Percentiles rank a stretch among this genome's conserved stretches.
These are phyloP conservation scores for Monopis laevigella DNA, from an alignment of 2,888 invertebrate species.

Conservation along the genomic window DNA sequence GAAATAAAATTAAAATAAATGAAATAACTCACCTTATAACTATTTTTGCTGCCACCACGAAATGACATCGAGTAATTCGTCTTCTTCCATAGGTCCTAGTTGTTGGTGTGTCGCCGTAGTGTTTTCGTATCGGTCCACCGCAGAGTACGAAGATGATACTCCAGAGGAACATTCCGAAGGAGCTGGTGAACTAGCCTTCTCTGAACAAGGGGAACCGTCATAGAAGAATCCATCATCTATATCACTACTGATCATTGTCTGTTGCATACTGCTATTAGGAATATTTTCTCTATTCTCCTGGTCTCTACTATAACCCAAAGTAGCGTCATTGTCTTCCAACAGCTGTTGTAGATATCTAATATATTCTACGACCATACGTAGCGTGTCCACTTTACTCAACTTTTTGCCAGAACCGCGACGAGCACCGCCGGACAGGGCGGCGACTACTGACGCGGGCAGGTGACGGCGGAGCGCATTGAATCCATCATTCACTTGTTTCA, in stretches of 20 bases:
- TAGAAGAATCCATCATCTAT: conserved; percentile 63
- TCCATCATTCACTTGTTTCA: conserved; percentile 94
- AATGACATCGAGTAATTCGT: conserved; percentile 86
- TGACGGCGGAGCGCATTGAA: conserved; percentile 89
- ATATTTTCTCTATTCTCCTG: conserved; percentile 58
- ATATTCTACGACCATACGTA: conserved; percentile 90
- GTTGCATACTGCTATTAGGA: conserved; percentile 38
- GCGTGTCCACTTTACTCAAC: conserved; percentile 88
- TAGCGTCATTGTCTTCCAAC: conserved; percentile 77
- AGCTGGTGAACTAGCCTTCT: conserved; percentile 76
- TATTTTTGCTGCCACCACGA: conserved; percentile 85
- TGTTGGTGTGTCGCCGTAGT: conserved; percentile 56
- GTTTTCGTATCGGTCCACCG: conserved; percentile 52
- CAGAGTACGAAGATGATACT: conserved; percentile 58
- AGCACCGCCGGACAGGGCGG: conserved; percentile 71
- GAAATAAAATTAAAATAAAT: conserved; percentile 15
- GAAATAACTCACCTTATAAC: conserved; percentile 36
- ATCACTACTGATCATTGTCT: conserved; percentile 52
- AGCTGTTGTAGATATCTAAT: conserved; percentile 85
- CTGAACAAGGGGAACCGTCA: conserved; percentile 70
- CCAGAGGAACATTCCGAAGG: conserved; percentile 76
- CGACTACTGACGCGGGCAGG: conserved; percentile 83
- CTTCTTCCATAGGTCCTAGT: conserved; percentile 84
- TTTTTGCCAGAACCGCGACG: conserved; percentile 85
- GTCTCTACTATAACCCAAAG: conserved; percentile 55